phyloP scores from a whole-genome alignment of 2,888 invertebrate species.

The Tuberolachnus salignus region DNA sequence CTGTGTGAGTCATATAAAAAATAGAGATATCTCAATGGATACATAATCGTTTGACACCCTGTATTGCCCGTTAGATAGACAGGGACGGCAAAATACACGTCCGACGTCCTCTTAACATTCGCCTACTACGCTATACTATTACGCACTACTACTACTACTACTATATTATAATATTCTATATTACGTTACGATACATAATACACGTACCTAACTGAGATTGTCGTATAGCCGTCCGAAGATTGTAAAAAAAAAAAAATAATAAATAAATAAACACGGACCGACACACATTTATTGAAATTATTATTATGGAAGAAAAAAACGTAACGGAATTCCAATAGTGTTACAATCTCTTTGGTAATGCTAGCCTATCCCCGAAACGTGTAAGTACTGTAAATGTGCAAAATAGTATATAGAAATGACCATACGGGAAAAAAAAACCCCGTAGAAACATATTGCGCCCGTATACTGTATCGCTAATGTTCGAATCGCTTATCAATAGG shows the following conservation, averaged over 20 bases:
- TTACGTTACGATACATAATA: no score
- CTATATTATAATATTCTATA: no score
- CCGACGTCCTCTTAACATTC: no score
- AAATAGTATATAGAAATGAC: slow-evolving; percentile 2
- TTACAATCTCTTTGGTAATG: neutral
- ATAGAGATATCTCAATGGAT: no score
- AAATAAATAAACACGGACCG: slow-evolving; percentile 1
- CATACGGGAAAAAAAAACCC: slow-evolving; percentile 11
- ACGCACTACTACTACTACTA: no score
- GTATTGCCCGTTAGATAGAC: no score
- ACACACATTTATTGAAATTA: neutral
- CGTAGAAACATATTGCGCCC: neutral
- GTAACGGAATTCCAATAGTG: neutral
- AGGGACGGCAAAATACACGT: no score
- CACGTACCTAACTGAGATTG: neutral
- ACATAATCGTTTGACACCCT: no score
- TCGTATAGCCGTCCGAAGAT: neutral
- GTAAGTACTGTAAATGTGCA: slow-evolving; percentile 11
- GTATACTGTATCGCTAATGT: slow-evolving; percentile 13
- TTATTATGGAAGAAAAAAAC: neutral
- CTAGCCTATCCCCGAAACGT: slow-evolving; percentile 29
- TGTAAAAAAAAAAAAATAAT: slow-evolving; percentile 3
- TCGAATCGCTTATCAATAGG: slow-evolving; percentile 25
- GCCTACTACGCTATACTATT: no score
- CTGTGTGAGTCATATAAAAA: no score